Base-by-base conservation (phyloP, 2,113 vertebrate genomes). In the Ophiodon elongatus region DNA sequence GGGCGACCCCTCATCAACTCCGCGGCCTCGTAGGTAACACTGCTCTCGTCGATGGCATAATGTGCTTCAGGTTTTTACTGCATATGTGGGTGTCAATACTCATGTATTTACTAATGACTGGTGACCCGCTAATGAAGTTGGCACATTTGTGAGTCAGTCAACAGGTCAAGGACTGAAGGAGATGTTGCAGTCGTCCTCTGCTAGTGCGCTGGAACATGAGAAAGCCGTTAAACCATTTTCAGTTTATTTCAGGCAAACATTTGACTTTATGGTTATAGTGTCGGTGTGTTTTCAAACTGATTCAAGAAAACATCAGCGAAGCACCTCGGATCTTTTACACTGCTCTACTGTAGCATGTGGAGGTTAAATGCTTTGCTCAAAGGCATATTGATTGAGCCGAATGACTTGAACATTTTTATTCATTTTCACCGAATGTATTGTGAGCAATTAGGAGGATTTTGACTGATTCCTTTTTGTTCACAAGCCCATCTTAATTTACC, bases 91-190 rank as follows among this genome's bases (percentile, higher is more conserved):
- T 94, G 94, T 95, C 95, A 95, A 95, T 95, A 95, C 88, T 93
- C 87, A 77, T 94, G 93, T 95, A 76, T 95, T 95, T 95, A 96
- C 95, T 96, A 95, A 89, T 96, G 95, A 73, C 78, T 90, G 90
- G 85, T 94, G 95, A 96, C 95, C 94, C 81, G 84, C 94, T 96
- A 96, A 96, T 95, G 91, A 96, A 95, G 89, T 86, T 78, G 83
- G 76, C 88, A 89, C 92, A 93, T 96, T 95, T 94, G 90, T 91
- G 93, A 91, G 89, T 80, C 84, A 88, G 91, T 92, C 93, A 93
- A 82, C 89, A 89, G 95, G 95, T 96, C 95, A 96, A 97, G 96
- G 96, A 95, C 95, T 94, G 72, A 47, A 64, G 83, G 52, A 60
- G 25, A 67, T 59, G 6, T 60, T 7, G 3, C 35, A 27, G 35